Percentiles rank a stretch among this genome's conserved stretches.
phyloP scores from a whole-genome alignment of 2,888 invertebrate species.

The Cosmorhoe ocellata region DNA sequence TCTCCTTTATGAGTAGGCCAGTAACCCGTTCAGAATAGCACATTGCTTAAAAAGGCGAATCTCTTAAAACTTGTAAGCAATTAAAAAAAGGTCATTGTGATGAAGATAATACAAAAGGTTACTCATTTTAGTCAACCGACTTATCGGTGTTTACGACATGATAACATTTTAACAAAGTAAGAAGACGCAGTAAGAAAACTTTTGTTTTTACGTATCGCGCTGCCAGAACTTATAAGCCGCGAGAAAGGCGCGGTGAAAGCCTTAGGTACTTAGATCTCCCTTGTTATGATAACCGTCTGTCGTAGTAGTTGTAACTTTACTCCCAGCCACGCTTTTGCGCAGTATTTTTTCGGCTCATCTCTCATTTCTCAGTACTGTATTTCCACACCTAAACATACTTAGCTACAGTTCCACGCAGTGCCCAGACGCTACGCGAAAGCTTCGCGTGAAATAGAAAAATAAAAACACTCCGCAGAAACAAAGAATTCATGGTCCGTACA shows the following conservation, averaged over 20 bases:
- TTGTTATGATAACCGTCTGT: conserved; percentile 27
- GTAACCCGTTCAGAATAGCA: too few relatives aligned
- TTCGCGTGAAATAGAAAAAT: conserved; percentile 25
- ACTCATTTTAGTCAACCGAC: too few relatives aligned
- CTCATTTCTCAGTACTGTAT: conserved; percentile 1
- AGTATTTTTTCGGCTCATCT: conserved; percentile 18
- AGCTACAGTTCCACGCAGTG: conserved; percentile 1
- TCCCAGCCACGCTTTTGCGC: conserved; percentile 27
- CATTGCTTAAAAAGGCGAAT: too few relatives aligned
- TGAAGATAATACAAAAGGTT: too few relatives aligned
- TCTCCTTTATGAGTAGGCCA: too few relatives aligned
- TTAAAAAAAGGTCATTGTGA: too few relatives aligned
- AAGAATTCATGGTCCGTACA: conserved; percentile 55
- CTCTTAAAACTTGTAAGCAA: too few relatives aligned
- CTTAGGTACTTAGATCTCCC: conserved; percentile 8
- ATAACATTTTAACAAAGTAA: too few relatives aligned
- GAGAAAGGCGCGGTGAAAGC: conserved; percentile 18
- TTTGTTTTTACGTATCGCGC: too few relatives aligned
- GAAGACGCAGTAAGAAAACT: too few relatives aligned
- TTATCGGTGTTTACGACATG: too few relatives aligned
- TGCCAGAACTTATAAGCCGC: conserved; percentile 5
- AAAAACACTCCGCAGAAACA: conserved; percentile 46
- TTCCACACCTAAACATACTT: conserved; percentile 1
- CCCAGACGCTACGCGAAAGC: conserved; percentile 3
- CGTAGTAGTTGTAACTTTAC: conserved; percentile 22